Evolutionary conservation across 2,888 invertebrate species (phyloP), one percentile per base, ranked within the genome.

Genomic region (Aleiodes testaceus): DNA sequence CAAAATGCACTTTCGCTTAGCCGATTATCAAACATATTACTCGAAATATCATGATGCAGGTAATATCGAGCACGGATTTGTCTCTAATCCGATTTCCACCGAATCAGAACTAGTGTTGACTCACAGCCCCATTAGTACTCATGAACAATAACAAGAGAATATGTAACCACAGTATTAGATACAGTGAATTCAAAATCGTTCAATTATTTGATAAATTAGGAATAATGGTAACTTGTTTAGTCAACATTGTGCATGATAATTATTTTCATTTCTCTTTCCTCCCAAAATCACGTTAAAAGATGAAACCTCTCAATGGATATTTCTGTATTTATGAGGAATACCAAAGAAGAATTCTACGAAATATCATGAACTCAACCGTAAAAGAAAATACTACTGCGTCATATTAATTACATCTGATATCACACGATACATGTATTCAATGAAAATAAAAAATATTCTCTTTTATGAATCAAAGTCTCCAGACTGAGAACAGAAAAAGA

Each of bases 391-490:
- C 59, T 59, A 42, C 42, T 59, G 36, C 14, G 26, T 16, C 14
- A 59, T 59, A 59, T 59, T 59, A 59, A 36, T 59, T 59, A 59
- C 59, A 59, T 42, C 59, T 59, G 59, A 42, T 16, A 36, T 59
- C 36, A n/a, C 42, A 59, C 18, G 18, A 42, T 16, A 9, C 36
- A 30, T 59, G 11, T 16, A 36, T 11, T 59, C 5, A 26, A 26
- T 3, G 26, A 26, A 59, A n/a, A 59, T 59, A 14, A 30, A 30
- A 59, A 26, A 14, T 11, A 26, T 42, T 1, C 18, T 42, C 30
- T 55, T 59, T 36, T 59, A 18, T 59, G 42, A 36, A 59, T 59
- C 36, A 59, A 59, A 59, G 36, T 59, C 12, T 14, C 49, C 36
- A 14, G 36, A 9, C 14, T 1, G 11, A 36, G 42, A 59, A 18